Conservation (phyloP, 1,140 invertebrate genomes). For the Dinothrombium tinctorium region DNA sequence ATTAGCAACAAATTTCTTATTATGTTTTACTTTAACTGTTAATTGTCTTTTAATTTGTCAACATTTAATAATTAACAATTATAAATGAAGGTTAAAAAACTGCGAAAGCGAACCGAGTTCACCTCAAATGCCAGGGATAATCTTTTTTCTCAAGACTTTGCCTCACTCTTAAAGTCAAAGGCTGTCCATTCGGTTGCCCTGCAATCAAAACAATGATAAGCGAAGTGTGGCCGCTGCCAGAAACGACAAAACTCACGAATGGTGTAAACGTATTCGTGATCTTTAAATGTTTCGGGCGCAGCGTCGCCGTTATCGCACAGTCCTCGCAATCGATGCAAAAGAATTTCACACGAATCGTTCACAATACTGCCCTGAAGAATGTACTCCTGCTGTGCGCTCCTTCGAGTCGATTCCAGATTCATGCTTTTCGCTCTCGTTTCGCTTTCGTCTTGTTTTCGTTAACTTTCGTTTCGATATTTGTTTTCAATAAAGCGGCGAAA, state of each 20-base stretch:
- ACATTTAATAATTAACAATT: conserved; percentile 1
- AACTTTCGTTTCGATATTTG: not conserved
- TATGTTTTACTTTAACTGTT: no score
- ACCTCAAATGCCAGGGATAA: conserved; percentile 19
- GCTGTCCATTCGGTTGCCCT: not conserved
- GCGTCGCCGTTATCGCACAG: conserved; percentile 78
- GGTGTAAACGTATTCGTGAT: conserved; percentile 35
- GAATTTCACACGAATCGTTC: conserved; percentile 70
- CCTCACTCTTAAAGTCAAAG: conserved; percentile 8
- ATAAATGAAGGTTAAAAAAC: no score
- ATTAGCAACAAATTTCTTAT: not conserved
- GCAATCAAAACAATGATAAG: not conserved
- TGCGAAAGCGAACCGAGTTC: no score
- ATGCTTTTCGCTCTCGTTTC: no score
- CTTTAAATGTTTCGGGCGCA: conserved; percentile 58
- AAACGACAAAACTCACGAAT: conserved; percentile 18
- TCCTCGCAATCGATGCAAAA: conserved; percentile 66
- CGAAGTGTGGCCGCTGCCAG: not conserved
- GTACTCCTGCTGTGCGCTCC: conserved; percentile 41
- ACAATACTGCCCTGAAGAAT: conserved; percentile 71
- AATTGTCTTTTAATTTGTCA: no score
- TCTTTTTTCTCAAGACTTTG: conserved; percentile 19
- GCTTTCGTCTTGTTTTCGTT: not conserved
- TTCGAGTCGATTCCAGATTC: no score
- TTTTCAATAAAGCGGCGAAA: not conserved